Percentiles rank a stretch among this genome's conserved stretches.
Conservation (phyloP, 2,113 vertebrate species). For the Rousettus leschenaultii region DNA sequence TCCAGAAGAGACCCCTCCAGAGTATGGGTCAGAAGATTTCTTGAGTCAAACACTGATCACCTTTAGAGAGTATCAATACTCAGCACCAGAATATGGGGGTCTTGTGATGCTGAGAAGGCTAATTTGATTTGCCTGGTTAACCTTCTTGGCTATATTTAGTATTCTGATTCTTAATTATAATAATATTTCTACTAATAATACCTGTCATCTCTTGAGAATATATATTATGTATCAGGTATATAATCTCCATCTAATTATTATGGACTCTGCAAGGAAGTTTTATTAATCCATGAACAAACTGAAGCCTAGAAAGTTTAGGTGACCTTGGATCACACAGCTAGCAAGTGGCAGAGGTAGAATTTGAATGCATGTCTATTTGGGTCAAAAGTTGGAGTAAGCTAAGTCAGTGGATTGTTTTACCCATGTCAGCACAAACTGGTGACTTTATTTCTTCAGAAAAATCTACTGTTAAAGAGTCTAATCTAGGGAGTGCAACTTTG, state of each 20-base stretch:
- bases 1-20: not conserved
- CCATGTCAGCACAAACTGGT: not conserved
- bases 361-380: not conserved
- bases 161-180: constrained; percentile 24
- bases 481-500: not conserved
- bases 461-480: not conserved
- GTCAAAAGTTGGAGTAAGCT: not conserved
- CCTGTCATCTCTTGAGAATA: not conserved
- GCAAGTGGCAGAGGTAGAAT: not conserved
- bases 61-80: not conserved
- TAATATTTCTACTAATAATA: not conserved
- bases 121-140: not conserved
- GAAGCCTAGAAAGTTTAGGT: not conserved
- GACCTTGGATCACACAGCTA: not conserved
- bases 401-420: not conserved
- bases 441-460: not conserved
- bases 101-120: not conserved
- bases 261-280: not conserved
- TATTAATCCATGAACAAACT: constrained; percentile 11
- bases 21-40: not conserved
- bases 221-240: not conserved
- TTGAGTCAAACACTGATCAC: not conserved
- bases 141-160: not conserved
- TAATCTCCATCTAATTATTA: constrained; percentile 8
- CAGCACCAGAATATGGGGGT: not conserved